Evolutionary conservation across 1,140 invertebrate species (phyloP).

Genomic region (Thereuonema tuberculata): DNA sequence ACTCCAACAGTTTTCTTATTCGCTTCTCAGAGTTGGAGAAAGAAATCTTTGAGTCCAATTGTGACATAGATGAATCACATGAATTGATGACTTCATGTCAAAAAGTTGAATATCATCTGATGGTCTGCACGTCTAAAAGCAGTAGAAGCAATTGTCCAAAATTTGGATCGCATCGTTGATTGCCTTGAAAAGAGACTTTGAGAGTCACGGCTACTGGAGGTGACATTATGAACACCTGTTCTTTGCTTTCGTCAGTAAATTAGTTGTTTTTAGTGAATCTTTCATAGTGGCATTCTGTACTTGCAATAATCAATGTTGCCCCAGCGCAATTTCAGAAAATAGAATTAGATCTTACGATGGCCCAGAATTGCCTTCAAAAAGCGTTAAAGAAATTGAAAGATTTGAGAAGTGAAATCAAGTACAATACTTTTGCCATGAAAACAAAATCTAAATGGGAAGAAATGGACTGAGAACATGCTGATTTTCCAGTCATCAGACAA

Average conservation of each 20-base stretch:
- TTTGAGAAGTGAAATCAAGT: neutral
- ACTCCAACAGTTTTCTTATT: neutral
- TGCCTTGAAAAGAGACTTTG: neutral
- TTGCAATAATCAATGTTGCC: neutral
- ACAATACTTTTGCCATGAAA: neutral
- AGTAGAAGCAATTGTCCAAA: neutral
- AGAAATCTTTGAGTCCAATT: neutral
- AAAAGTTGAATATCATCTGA: too few species aligned
- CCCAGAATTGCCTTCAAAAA: neutral
- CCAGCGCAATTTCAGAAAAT: neutral
- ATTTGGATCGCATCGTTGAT: neutral
- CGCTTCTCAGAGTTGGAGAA: neutral
- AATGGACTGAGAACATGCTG: neutral
- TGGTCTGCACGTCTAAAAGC: neutral
- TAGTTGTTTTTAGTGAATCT: neutral
- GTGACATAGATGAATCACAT: neutral
- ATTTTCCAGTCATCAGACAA: too few species aligned
- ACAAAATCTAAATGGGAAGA: neutral
- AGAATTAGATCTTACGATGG: neutral
- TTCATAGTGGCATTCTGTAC: neutral
- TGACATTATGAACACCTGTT: neutral
- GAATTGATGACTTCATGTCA: neutral
- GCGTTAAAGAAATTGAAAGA: neutral
- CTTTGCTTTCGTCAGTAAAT: neutral
- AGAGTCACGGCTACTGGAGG: neutral